Evolutionary conservation across 2,888 invertebrate species (phyloP).

Genomic region (Drosophila affinis): DNA sequence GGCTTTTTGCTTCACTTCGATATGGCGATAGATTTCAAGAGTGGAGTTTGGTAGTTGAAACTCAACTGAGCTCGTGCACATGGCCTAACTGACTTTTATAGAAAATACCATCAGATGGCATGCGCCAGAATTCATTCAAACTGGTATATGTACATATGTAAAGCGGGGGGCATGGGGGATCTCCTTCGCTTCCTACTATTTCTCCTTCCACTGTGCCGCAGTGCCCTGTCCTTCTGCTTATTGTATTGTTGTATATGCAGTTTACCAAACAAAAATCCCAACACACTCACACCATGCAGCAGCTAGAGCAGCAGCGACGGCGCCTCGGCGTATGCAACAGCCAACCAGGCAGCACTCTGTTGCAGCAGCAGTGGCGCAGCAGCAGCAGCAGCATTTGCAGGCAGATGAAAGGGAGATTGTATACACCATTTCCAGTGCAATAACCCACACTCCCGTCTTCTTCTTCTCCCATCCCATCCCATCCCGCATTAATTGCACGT

Average conservation of each 20-base stretch:
- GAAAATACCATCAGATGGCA: slow-evolving; percentile 72
- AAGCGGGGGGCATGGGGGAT: slow-evolving; percentile 14
- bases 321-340: slow-evolving; percentile 73
- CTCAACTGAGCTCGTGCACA: slow-evolving; percentile 74
- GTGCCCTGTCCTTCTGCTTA: slow-evolving; percentile 63
- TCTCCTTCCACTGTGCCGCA: slow-evolving; percentile 38
- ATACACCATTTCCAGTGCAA: slow-evolving; percentile 16
- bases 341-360: slow-evolving; percentile 68
- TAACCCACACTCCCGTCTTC: neutral
- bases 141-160: slow-evolving; percentile 37
- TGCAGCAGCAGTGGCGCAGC: slow-evolving; percentile 42
- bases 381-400: slow-evolving; percentile 10
- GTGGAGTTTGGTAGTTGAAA: slow-evolving; percentile 71
- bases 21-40: slow-evolving; percentile 55
- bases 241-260: slow-evolving; percentile 79
- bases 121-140: slow-evolving; percentile 68
- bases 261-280: slow-evolving; percentile 79
- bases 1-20: slow-evolving; percentile 18
- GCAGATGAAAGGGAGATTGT: slow-evolving; percentile 17
- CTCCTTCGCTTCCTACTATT: slow-evolving; percentile 5
- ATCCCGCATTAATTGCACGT: slow-evolving; percentile 80
- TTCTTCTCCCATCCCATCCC: neutral
- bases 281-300: slow-evolving; percentile 64
- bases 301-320: slow-evolving; percentile 4
- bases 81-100: slow-evolving; percentile 77